Base-by-base conservation (phyloP, 2,888 invertebrate genomes). In the Cephus nigrinus region DNA sequence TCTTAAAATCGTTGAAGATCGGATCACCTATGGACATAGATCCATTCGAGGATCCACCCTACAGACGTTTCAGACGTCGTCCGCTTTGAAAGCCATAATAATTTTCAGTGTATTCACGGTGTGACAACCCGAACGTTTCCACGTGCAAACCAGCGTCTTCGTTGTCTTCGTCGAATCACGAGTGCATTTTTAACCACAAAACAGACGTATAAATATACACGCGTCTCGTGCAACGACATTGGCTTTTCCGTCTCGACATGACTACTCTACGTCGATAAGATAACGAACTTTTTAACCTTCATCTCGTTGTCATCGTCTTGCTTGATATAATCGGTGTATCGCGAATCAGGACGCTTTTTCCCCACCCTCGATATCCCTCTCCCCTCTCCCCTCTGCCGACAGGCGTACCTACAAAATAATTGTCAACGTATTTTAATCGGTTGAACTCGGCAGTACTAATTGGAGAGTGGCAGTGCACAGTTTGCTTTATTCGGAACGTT, bases 31-130 rank as follows among this genome's bases (percentile, higher is more conserved):
- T 89, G 88, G 90, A 90, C 87, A 89, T 87, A 85, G 88, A 89
- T 83, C 90, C 90, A 83, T 88, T 87, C 86, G 90, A 89, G 83
- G 89, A 90, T 87, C 90, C 90, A 83, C 89, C 90, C 31, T 88
- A 87, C 81, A 81, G 88, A 79, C 88, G 89, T 79, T 88, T 85
- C 77, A 86, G 89, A 83, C 87, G 90, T 80, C 89, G 90, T 81
- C 77, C 80, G 81, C 77, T 81, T 75, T 80, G 81, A 12, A 35
- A 72, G 40, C 76, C 33, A 69, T 34, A 35, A 69, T 30, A 30
- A 33, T 55, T 55, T 55, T 23, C 55, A 55, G 55, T 55, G 55
- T 55, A 55, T 55, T 55, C 55, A 55, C 55, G 55, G 55, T 55
- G 55, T 55, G 55, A 55, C 55, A 55, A 9, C 55, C 23, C 2